Evolutionary conservation across 2,113 vertebrate species (phyloP), one percentile per base, ranked within the genome.

Genomic region (Monarcha castaneiventris): DNA sequence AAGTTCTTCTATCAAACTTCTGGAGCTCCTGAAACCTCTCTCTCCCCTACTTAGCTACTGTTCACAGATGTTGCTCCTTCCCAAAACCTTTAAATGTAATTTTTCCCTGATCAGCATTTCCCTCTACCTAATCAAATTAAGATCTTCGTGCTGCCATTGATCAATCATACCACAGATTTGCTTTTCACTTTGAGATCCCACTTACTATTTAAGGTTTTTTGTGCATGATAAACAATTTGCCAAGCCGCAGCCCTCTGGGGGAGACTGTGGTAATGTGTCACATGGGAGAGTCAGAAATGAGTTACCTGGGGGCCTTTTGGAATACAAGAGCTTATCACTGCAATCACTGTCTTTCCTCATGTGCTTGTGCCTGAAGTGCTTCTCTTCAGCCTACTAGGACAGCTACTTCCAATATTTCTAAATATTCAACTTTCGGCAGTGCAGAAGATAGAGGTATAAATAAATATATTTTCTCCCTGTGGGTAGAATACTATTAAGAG

Each of bases 251-350:
- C 23, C 10, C 49, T 67, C 26, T 62, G 83, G 39, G 86, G 44
- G 54, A 35, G 54, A 5, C 20, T 29, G 0, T 23, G 58, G 44
- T 43, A 21, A 30, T 1, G 0, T 56, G 30, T 48, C 72, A 5
- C 19, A 2, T 10, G 37, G 49, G 44, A 88, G 49, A 87, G 59
- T 29, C 41, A 84, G 92, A 11, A 86, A 7, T 15, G 13, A 61
- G 41, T 52, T 64, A 52, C 76, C 55, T 84, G 77, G 23, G 32
- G 43, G 16, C 16, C 55, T 77, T 33, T 6, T 77, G 68, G n/a
- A 51, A 18, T 43, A 15, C 29, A 32, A 6, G 4, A 66, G 37
- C 25, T 90, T 35, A 20, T 71, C 75, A 25, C 52, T 75, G 71
- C 51, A 58, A 3, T 56, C 48, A 15, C 46, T 78, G 68, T 9